Evolutionary conservation across 1,140 invertebrate genomes (phyloP).

Genomic region (Papilio polytes): DNA sequence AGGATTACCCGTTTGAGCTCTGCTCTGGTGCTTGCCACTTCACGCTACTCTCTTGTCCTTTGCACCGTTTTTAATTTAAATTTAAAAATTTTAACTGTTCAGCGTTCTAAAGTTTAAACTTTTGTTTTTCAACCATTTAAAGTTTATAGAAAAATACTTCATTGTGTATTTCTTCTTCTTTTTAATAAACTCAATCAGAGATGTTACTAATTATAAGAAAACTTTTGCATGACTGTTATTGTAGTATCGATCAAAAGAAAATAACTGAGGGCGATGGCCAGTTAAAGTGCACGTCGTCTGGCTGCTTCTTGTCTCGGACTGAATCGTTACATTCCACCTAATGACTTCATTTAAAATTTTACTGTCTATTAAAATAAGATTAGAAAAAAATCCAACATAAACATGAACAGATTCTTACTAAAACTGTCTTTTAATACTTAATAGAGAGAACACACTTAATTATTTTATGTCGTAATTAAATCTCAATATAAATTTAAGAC

Average conservation of each 20-base stretch:
- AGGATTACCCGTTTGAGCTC: constrained; percentile 40
- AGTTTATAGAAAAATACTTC: no score
- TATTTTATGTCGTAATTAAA: no score
- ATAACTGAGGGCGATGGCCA: neutral
- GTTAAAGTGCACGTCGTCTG: neutral
- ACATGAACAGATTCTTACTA: no score
- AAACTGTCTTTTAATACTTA: no score
- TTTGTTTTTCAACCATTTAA: no score
- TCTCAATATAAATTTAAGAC: no score
- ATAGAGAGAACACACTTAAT: no score
- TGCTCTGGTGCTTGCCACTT: constrained; percentile 38
- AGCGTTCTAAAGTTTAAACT: neutral
- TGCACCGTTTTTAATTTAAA: neutral
- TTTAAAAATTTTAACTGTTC: neutral
- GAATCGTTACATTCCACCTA: neutral
- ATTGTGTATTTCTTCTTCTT: neutral
- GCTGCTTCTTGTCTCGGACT: neutral
- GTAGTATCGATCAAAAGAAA: neutral
- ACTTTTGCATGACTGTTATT: neutral
- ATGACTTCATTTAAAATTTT: constrained; percentile 21
- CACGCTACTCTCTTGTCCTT: constrained; percentile 14
- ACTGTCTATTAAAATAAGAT: neutral
- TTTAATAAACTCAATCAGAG: neutral
- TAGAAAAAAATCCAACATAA: no score
- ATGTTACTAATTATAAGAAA: neutral